Evolutionary conservation across 2,888 invertebrate species (phyloP).

Genomic region (Teleogryllus oceanicus): DNA sequence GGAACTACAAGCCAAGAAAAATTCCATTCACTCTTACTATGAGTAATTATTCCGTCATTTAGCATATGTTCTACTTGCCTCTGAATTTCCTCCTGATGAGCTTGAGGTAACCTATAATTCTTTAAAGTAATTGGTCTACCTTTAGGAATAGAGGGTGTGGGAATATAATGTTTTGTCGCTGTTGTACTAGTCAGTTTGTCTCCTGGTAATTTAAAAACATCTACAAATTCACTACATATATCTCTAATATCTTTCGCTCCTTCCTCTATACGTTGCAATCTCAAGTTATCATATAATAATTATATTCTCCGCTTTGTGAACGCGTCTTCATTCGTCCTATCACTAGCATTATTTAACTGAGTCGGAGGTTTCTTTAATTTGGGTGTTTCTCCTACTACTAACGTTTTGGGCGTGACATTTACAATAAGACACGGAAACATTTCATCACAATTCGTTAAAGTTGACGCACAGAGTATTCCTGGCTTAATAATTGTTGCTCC

Average conservation of each 20-base stretch:
- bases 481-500: neutral
- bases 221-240: conserved; percentile 18
- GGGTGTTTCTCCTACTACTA: neutral
- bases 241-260: conserved; percentile 18
- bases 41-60: too few species aligned
- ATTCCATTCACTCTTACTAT: neutral
- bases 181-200: too few species aligned
- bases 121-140: too few species aligned
- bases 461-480: neutral
- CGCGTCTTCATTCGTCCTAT: too few species aligned
- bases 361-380: conserved; percentile 21
- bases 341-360: neutral
- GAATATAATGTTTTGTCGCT: too few species aligned
- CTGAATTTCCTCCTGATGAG: too few species aligned
- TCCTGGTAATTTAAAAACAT: conserved; percentile 24
- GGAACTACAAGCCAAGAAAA: neutral
- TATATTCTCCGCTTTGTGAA: neutral
- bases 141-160: too few species aligned
- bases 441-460: conserved; percentile 5
- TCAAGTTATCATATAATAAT: neutral
- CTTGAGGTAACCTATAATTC: too few species aligned
- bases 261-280: conserved; percentile 18
- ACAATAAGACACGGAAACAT: conserved; percentile 21
- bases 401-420: neutral
- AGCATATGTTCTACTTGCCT: too few species aligned